Conservation (phyloP, 2,888 invertebrate species). For the Xanthia icteritia region DNA sequence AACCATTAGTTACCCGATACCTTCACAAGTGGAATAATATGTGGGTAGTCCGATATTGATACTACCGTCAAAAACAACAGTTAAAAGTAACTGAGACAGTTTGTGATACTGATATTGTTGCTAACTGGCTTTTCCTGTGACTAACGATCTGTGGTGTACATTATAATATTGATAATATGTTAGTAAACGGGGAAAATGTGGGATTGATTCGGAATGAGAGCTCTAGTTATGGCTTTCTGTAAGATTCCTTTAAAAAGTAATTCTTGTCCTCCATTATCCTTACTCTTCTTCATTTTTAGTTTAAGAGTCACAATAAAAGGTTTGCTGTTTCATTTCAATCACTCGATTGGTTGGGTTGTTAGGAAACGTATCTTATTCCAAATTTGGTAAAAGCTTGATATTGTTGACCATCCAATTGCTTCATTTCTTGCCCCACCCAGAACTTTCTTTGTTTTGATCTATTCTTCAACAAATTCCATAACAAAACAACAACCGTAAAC, state of each 20-base stretch:
- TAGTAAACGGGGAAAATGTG: not conserved
- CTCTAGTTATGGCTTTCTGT: not conserved
- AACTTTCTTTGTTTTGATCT: conserved; percentile 17
- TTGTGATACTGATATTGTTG: conserved; percentile 52
- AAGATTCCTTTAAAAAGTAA: too few relatives aligned
- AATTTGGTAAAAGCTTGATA: not conserved
- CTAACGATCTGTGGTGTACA: conserved; percentile 31
- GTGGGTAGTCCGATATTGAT: conserved; percentile 57
- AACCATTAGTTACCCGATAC: conserved; percentile 59
- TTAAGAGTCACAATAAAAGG: too few relatives aligned
- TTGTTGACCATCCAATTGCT: not conserved
- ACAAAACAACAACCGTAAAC: conserved; percentile 31
- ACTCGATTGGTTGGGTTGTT: not conserved
- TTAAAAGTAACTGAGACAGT: conserved; percentile 48
- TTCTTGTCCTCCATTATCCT: too few relatives aligned
- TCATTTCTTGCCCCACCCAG: not conserved
- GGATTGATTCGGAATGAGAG: not conserved
- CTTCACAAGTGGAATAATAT: conserved; percentile 49
- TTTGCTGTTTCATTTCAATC: too few relatives aligned
- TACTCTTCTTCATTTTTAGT: too few relatives aligned
- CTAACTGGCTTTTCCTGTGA: conserved; percentile 61
- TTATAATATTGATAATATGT: conserved; percentile 14
- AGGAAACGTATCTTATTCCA: not conserved
- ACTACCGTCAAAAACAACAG: conserved; percentile 60
- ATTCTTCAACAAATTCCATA: conserved; percentile 12